A percentile compares a stretch with the other conserved stretches of the same genome.
These are phyloP conservation scores for Ophiodon elongatus DNA, from an alignment of 2,113 vertebrate species.

Conservation along the genomic window DNA sequence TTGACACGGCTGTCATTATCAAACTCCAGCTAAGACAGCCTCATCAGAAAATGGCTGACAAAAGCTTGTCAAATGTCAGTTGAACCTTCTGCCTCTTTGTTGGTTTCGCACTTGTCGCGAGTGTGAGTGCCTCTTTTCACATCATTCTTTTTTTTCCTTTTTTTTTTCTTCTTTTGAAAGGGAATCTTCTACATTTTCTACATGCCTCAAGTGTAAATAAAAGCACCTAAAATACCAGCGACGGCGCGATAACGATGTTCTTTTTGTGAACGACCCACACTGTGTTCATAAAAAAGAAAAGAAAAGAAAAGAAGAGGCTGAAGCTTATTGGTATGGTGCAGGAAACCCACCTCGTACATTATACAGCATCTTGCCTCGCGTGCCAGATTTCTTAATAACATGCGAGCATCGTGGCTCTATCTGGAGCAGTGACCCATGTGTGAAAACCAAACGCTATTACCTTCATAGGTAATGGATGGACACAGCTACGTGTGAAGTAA, in stretches of 20 bases:
- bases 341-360: not conserved
- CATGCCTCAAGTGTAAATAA: not conserved
- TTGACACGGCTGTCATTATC: not conserved
- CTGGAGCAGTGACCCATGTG: not conserved
- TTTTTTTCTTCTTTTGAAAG: not conserved
- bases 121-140: not conserved
- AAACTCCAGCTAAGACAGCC: not conserved
- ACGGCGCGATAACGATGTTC: not conserved
- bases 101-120: not conserved
- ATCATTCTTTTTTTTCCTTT: not conserved
- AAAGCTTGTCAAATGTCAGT: not conserved
- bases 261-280: not conserved
- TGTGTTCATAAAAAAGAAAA: not conserved
- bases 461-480: not conserved
- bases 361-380: not conserved
- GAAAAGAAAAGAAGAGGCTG: not conserved
- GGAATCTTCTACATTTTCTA: not conserved
- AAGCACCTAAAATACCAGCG: not conserved
- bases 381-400: not conserved
- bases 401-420: not conserved
- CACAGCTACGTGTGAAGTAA: not conserved
- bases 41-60: not conserved
- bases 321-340: not conserved
- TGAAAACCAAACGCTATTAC: slow-evolving; percentile 11
- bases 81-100: not conserved